Conservation (phyloP, 2,113 vertebrate genomes). For the Eupsittula cactorum region DNA sequence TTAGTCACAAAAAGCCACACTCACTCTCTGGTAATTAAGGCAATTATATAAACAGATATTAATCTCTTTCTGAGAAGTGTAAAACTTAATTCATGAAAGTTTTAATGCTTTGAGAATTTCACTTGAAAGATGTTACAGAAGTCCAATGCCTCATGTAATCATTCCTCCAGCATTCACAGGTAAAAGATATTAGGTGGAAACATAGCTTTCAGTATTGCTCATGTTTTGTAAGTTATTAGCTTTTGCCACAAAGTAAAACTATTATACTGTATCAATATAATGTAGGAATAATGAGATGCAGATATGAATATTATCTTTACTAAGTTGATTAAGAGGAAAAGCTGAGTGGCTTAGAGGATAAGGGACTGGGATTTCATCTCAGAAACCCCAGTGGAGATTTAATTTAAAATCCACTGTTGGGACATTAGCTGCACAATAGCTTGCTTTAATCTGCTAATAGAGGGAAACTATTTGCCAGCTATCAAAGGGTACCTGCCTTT, state of each 20-base stretch:
- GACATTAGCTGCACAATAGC: not conserved
- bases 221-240: not conserved
- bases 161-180: not conserved
- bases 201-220: not conserved
- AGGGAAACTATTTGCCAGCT: constrained; percentile 18
- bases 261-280: not conserved
- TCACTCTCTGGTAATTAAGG: constrained; percentile 24
- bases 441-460: not conserved
- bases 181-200: not conserved
- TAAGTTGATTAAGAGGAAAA: constrained; percentile 19
- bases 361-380: constrained; percentile 12
- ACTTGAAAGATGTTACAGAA: not conserved
- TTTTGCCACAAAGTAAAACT: constrained; percentile 6
- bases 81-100: not conserved
- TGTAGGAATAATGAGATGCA: constrained; percentile 3
- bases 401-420: constrained; percentile 29
- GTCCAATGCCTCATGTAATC: not conserved
- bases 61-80: constrained; percentile 3
- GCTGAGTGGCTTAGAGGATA: constrained; percentile 14
- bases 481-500: constrained; percentile 5
- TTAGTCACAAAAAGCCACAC: constrained; percentile 46
- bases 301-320: constrained; percentile 37
- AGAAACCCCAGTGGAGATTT: constrained; percentile 29
- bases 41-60: constrained; percentile 16
- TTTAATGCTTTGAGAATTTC: constrained; percentile 7